These are phyloP conservation scores for Lates calcarifer DNA, from an alignment of 2,113 vertebrate genomes.

Conservation along the genomic window DNA sequence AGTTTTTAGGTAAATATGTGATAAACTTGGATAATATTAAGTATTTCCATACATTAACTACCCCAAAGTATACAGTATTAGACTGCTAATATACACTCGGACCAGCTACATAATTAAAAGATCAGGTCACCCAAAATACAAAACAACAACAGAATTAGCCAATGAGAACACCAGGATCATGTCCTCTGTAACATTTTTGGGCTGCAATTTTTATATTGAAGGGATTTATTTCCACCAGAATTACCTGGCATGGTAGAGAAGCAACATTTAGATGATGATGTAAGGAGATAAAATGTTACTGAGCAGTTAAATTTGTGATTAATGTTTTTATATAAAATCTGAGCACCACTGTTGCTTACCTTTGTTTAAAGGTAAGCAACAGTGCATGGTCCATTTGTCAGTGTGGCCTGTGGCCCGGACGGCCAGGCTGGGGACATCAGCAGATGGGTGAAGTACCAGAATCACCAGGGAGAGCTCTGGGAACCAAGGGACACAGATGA, in stretches of 20 bases:
- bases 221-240: too few species aligned
- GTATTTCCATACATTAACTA: too few species aligned
- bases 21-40: too few species aligned
- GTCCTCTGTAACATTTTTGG: too few species aligned
- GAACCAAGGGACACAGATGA: constrained; percentile 50
- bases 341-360: neutral
- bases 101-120: too few species aligned
- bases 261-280: too few species aligned
- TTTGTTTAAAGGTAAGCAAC: constrained; percentile 21
- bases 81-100: too few species aligned
- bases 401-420: constrained; percentile 10
- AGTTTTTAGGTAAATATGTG: too few species aligned
- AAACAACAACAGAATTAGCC: neutral
- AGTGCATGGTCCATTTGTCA: constrained; percentile 1
- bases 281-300: neutral
- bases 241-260: too few species aligned
- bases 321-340: neutral
- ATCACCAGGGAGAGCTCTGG: constrained; percentile 48
- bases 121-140: too few species aligned
- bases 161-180: neutral
- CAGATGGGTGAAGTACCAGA: constrained; percentile 57
- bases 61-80: too few species aligned
- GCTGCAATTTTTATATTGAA: neutral
- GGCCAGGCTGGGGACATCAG: constrained; percentile 35
- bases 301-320: neutral